Conservation (phyloP, 2,888 invertebrate species). For the Drosophila fungiperda region DNA sequence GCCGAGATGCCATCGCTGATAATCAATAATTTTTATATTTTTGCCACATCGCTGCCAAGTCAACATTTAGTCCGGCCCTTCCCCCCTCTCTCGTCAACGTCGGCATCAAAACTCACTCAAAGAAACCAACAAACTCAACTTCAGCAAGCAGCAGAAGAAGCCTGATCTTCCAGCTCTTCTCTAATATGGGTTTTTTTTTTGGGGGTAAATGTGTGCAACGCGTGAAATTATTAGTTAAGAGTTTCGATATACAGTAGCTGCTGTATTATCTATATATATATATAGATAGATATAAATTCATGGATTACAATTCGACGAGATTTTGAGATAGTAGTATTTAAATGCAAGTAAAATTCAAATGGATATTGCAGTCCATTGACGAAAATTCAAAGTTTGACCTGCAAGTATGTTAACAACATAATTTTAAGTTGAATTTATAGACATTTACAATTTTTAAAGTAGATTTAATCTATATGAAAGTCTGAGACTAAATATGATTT, state of each 20-base stretch:
- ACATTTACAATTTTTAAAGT: too few species aligned
- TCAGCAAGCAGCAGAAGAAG: background rate
- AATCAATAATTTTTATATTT: slow-evolving; percentile 82
- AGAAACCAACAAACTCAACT: slow-evolving; percentile 24
- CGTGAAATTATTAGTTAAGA: slow-evolving; percentile 11
- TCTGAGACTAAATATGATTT: too few species aligned
- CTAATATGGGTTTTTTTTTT: slow-evolving; percentile 5
- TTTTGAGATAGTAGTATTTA: background rate
- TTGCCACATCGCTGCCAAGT: slow-evolving; percentile 57
- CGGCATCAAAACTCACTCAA: slow-evolving; percentile 53
- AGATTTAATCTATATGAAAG: too few species aligned
- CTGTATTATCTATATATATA: background rate
- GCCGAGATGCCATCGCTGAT: slow-evolving; percentile 75
- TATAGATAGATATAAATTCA: background rate
- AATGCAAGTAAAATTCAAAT: background rate
- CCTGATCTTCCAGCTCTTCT: background rate
- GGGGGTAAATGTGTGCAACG: background rate
- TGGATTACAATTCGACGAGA: background rate
- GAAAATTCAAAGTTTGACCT: too few species aligned
- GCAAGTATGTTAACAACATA: too few species aligned
- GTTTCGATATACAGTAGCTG: background rate
- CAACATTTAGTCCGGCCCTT: background rate
- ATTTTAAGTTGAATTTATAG: too few species aligned
- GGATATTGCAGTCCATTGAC: too few species aligned
- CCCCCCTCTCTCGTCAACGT: slow-evolving; percentile 17